Evolutionary conservation across 2,888 invertebrate genomes (phyloP).

Genomic region (Xestia rhomboidea): DNA sequence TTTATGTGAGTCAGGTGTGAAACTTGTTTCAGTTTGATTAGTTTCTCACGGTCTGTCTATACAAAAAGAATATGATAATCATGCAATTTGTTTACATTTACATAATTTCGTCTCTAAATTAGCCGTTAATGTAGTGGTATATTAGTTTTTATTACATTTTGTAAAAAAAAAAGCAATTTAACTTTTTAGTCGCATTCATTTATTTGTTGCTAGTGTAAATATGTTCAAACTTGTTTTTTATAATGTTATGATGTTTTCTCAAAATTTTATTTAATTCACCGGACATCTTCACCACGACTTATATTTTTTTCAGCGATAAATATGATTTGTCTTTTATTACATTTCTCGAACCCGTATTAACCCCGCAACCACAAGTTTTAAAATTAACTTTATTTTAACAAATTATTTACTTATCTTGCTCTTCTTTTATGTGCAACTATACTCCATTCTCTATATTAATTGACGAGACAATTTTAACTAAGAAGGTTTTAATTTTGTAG

Average conservation of each 20-base stretch:
- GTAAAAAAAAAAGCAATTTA: background rate
- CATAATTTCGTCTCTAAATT: slow-evolving; percentile 9
- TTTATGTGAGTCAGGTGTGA: slow-evolving; percentile 7
- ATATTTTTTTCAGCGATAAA: slow-evolving; percentile 20
- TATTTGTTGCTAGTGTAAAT: background rate
- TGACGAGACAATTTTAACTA: slow-evolving; percentile 48
- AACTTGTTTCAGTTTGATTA: slow-evolving; percentile 4
- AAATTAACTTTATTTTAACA: slow-evolving; percentile 23
- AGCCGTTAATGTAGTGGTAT: background rate
- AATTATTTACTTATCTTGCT: slow-evolving; percentile 48
- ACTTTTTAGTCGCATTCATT: background rate
- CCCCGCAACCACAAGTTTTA: slow-evolving; percentile 12
- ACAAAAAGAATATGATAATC: background rate
- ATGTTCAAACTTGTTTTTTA: background rate
- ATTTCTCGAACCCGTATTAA: slow-evolving; percentile 54
- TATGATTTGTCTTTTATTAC: slow-evolving; percentile 62
- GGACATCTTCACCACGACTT: slow-evolving; percentile 14
- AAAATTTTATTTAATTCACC: background rate
- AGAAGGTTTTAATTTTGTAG: slow-evolving; percentile 8
- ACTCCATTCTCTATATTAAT: slow-evolving; percentile 48
- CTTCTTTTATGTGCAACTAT: slow-evolving; percentile 24
- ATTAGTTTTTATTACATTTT: slow-evolving; percentile 1
- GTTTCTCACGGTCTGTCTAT: slow-evolving; percentile 7
- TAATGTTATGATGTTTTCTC: too few species aligned
- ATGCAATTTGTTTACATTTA: slow-evolving; percentile 8